A percentile compares a stretch with the other conserved stretches of the same genome.
These are phyloP conservation scores for Octodon degus DNA, from an alignment of 2,113 vertebrate genomes.

Conservation along the genomic window DNA sequence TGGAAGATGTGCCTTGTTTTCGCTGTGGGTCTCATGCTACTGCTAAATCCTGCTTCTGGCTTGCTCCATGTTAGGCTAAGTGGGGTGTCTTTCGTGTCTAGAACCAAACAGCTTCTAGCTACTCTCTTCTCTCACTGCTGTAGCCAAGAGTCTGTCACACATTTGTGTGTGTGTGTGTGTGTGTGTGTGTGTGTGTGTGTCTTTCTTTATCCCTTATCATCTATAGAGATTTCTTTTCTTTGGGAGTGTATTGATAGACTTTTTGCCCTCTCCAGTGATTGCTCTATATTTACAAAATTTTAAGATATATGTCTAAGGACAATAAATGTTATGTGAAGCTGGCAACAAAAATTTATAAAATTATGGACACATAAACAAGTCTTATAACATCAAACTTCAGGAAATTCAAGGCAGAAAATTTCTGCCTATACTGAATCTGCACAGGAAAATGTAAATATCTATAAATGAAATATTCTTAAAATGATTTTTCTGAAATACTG, in stretches of 20 bases:
- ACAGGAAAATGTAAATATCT: constrained; percentile 25
- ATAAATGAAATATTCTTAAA: constrained; percentile 24
- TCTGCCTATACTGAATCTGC: not conserved
- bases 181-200: not conserved
- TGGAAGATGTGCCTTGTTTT: not conserved
- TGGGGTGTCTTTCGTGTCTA: not conserved
- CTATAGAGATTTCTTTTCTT: constrained; percentile 2
- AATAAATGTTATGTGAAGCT: not conserved
- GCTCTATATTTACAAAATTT: constrained; percentile 23
- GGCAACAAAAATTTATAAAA: not conserved
- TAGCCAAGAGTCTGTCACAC: not conserved
- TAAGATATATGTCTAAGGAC: not conserved
- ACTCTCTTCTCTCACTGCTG: not conserved
- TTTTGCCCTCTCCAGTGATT: not conserved
- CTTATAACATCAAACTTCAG: not conserved
- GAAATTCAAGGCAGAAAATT: constrained; percentile 28
- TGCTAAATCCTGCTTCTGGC: not conserved
- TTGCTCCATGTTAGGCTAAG: not conserved
- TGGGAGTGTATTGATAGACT: not conserved
- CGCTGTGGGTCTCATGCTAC: not conserved
- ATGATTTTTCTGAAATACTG: constrained; percentile 38
- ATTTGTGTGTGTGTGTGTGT: not conserved
- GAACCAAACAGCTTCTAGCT: not conserved
- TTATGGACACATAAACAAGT: not conserved
- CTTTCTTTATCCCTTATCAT: not conserved